Evolutionary conservation across 1,140 invertebrate species (phyloP).

Genomic region (Drosophila fuyamai): DNA sequence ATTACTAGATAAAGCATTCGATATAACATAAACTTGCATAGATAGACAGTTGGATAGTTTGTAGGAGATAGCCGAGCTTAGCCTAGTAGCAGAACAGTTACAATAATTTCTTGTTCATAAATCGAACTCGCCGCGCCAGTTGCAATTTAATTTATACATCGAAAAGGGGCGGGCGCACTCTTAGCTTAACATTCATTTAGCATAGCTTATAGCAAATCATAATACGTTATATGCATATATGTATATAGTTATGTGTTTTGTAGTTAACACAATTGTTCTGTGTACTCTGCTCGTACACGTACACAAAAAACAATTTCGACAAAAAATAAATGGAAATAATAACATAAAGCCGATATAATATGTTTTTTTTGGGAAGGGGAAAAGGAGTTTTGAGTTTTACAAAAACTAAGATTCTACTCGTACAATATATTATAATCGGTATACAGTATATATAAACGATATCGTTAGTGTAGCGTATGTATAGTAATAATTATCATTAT

Average conservation of each 20-base stretch:
- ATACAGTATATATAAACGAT: constrained; percentile 59
- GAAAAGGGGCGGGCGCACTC: constrained; percentile 31
- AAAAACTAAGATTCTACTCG: constrained; percentile 65
- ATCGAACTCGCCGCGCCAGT: constrained; percentile 26
- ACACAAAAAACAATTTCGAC: constrained; percentile 54
- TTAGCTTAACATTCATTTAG: constrained; percentile 53
- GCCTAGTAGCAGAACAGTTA: constrained; percentile 64
- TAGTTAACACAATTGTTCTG: constrained; percentile 28
- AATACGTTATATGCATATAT: constrained; percentile 71
- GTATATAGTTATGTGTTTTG: constrained; percentile 32
- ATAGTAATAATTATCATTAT: constrained; percentile 79
- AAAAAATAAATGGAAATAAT: constrained; percentile 61
- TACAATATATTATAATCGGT: constrained; percentile 68
- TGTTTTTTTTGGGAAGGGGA: constrained; percentile 11
- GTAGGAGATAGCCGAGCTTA: constrained; percentile 41
- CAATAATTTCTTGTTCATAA: constrained; percentile 41
- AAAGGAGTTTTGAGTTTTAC: constrained; percentile 45
- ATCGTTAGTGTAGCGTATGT: constrained; percentile 54
- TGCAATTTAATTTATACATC: constrained; percentile 77
- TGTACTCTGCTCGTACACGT: constrained; percentile 35
- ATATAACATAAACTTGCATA: constrained; percentile 65
- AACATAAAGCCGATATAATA: constrained; percentile 35
- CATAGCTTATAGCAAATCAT: constrained; percentile 80
- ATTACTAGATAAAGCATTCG: constrained; percentile 80
- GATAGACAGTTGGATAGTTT: constrained; percentile 57